Conservation (phyloP, 2,113 vertebrate genomes). For the Pipra filicauda region DNA sequence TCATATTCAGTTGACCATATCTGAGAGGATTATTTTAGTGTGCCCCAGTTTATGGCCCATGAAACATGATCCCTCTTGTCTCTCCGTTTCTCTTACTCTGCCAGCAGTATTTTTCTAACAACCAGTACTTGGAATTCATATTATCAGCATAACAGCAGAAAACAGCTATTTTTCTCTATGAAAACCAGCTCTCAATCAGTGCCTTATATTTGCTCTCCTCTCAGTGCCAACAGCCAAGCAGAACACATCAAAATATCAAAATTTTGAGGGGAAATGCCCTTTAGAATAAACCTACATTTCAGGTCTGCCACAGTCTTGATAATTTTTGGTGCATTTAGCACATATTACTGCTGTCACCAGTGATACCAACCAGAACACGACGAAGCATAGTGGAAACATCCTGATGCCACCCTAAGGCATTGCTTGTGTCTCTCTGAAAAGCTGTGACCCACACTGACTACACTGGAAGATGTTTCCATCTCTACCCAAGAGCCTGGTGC, state of each 20-base stretch:
- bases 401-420: neutral
- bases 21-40: conserved; percentile 67
- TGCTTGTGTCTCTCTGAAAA: neutral
- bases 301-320: neutral
- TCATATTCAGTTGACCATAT: conserved; percentile 68
- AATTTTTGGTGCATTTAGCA: neutral
- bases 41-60: conserved; percentile 61
- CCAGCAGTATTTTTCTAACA: conserved; percentile 9
- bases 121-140: neutral
- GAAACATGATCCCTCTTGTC: conserved; percentile 56
- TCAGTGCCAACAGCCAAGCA: neutral
- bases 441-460: neutral
- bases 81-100: neutral
- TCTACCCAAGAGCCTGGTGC: neutral
- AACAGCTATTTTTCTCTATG: neutral
- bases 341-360: neutral
- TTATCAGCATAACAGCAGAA: neutral
- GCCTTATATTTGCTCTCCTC: neutral
- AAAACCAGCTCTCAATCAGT: neutral
- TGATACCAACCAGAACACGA: neutral
- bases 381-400: neutral
- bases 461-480: neutral
- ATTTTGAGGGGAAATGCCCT: rapidly evolving
- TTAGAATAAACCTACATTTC: neutral
- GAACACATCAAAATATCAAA: neutral